These are phyloP conservation scores for Sphaeramia orbicularis DNA, from an alignment of 2,797 vertebrate species.

Conservation along the genomic window DNA sequence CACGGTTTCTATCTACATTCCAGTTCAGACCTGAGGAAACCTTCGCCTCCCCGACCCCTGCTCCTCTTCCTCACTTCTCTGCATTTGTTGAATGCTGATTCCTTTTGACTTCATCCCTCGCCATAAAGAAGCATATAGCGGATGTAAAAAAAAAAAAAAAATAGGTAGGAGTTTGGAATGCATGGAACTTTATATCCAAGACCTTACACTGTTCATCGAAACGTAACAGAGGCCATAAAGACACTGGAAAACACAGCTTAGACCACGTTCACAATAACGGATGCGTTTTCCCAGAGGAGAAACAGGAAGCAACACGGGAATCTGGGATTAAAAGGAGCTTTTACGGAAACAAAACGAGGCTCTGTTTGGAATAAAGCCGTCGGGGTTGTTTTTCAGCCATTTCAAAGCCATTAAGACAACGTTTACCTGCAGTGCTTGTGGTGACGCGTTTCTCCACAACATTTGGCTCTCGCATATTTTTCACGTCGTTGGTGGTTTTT, in stretches of 20 bases:
- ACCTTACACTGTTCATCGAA: slow-evolving; percentile 97
- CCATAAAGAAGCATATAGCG: slow-evolving; percentile 72
- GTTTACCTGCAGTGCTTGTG: slow-evolving; percentile 68
- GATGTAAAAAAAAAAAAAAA: slow-evolving; percentile 51
- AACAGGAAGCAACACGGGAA: slow-evolving; percentile 63
- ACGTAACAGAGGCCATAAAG: slow-evolving; percentile 91
- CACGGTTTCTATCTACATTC: slow-evolving; percentile 87
- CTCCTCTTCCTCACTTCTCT: slow-evolving; percentile 52
- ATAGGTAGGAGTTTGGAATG: slow-evolving; percentile 69
- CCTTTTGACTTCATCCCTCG: slow-evolving; percentile 53
- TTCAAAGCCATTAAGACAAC: slow-evolving; percentile 89
- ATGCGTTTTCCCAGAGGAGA: slow-evolving; percentile 25
- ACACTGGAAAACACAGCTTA: slow-evolving; percentile 79
- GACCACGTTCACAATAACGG: slow-evolving; percentile 45
- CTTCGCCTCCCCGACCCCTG: slow-evolving; percentile 25
- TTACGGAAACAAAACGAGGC: slow-evolving; percentile 51
- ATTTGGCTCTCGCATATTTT: slow-evolving; percentile 80
- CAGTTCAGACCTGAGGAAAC: slow-evolving; percentile 81
- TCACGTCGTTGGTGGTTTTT: slow-evolving; percentile 52
- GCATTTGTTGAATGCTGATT: slow-evolving; percentile 80
- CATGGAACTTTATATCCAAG: slow-evolving; percentile 90
- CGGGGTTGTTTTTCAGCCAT: slow-evolving; percentile 78
- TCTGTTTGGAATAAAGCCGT: slow-evolving; percentile 47
- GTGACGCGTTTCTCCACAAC: slow-evolving; percentile 56
- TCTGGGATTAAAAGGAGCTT: slow-evolving; percentile 17